These are phyloP conservation scores for Eulithis prunata DNA, from an alignment of 2,888 invertebrate genomes.

Conservation along the genomic window DNA sequence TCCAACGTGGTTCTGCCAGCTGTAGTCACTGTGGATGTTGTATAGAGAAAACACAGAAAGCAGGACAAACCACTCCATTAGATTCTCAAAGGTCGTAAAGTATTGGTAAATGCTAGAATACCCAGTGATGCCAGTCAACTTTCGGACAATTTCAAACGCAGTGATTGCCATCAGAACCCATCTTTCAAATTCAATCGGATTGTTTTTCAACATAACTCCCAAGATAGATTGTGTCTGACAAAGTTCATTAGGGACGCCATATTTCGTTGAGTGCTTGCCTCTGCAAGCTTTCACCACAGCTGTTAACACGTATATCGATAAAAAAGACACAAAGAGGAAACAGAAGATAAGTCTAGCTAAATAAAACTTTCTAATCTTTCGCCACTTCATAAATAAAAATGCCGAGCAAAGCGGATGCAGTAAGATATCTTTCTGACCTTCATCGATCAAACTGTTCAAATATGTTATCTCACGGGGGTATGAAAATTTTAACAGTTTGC, in stretches of 20 bases:
- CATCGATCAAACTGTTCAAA: conserved; percentile 93
- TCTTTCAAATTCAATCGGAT: conserved; percentile 92
- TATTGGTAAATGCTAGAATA: conserved; percentile 91
- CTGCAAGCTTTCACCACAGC: conserved; percentile 89
- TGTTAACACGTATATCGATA: conserved; percentile 91
- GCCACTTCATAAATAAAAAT: conserved; percentile 95
- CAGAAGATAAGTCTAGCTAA: conserved; percentile 91
- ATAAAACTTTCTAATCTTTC: conserved; percentile 94
- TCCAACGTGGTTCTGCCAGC: conserved; percentile 94
- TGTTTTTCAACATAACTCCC: conserved; percentile 88
- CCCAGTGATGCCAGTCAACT: conserved; percentile 91
- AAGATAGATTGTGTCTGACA: conserved; percentile 90
- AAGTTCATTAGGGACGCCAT: conserved; percentile 86
- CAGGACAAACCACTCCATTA: conserved; percentile 94
- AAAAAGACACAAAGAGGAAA: conserved; percentile 90
- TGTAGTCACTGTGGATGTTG: conserved; percentile 90
- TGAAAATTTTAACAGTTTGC: conserved; percentile 91
- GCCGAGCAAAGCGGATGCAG: conserved; percentile 94
- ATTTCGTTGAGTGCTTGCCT: conserved; percentile 76
- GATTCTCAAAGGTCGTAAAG: conserved; percentile 92
- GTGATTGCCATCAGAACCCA: conserved; percentile 91
- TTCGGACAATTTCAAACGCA: conserved; percentile 90
- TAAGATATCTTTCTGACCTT: conserved; percentile 94
- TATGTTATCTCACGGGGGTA: conserved; percentile 94
- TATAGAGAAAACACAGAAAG: conserved; percentile 92